Conservation (phyloP, 1,140 invertebrate genomes). For the Chironomus tepperi region DNA sequence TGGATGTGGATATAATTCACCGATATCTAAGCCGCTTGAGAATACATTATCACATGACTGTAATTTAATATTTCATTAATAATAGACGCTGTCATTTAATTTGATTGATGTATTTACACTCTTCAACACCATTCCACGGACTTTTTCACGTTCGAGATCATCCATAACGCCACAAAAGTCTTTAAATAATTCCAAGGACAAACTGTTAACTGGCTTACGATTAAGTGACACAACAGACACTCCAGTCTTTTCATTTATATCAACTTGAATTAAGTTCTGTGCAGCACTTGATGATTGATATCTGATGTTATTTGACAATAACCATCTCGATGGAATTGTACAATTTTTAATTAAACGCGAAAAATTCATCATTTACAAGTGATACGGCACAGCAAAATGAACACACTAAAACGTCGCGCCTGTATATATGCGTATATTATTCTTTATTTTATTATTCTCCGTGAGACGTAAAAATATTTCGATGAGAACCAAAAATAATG, state of each 20-base stretch:
- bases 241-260: not conserved
- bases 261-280: not conserved
- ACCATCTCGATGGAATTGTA: not conserved
- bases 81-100: not conserved
- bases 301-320: not conserved
- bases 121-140: not conserved
- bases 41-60: constrained; percentile 10
- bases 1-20: not conserved
- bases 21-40: not conserved
- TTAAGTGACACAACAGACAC: not conserved
- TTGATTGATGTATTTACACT: not conserved
- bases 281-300: not conserved
- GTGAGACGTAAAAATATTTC: not conserved
- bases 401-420: not conserved
- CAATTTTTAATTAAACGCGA: not conserved
- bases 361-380: not conserved
- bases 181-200: not conserved
- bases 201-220: not conserved
- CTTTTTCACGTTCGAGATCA: not conserved
- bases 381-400: not conserved
- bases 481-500: not conserved
- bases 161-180: not conserved
- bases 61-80: not conserved
- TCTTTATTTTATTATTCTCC: not conserved
- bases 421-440: not conserved